Percentiles rank a stretch among this genome's conserved stretches.
phyloP scores from a whole-genome alignment of 2,888 invertebrate species.

The Frankliniella fusca region DNA sequence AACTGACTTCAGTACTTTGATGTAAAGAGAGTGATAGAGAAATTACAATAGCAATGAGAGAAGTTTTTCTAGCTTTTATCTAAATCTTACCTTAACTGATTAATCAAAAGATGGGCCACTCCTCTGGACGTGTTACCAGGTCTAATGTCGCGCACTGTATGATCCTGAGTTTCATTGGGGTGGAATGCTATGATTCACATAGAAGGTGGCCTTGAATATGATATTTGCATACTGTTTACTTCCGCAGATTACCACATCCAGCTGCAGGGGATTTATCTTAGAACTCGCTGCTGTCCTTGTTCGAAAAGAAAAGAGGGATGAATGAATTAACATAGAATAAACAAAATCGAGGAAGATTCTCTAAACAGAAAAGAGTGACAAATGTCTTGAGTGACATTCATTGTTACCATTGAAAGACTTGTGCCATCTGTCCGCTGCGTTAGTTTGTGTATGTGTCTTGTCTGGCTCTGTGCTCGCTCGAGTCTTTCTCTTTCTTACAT shows the following conservation, averaged over 20 bases:
- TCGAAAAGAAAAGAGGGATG: too few relatives aligned
- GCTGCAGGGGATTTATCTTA: background rate
- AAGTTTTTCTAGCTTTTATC: too few relatives aligned
- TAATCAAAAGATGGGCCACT: background rate
- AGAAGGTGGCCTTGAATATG: constrained; percentile 7
- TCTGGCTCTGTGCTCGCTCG: too few relatives aligned
- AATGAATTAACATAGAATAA: too few relatives aligned
- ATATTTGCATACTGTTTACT: constrained; percentile 8
- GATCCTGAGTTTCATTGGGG: background rate
- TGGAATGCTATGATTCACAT: background rate
- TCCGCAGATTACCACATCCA: background rate
- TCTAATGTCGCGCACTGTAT: background rate
- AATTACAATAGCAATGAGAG: too few relatives aligned
- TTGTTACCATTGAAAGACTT: background rate
- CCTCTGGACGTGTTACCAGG: background rate
- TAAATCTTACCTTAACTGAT: background rate
- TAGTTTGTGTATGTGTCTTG: background rate
- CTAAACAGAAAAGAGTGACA: background rate
- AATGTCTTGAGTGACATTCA: background rate
- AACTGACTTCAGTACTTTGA: too few relatives aligned
- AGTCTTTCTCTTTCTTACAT: background rate
- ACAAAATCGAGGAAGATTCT: too few relatives aligned
- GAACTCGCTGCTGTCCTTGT: background rate
- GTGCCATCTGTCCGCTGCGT: background rate
- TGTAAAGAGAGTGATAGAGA: too few relatives aligned